A percentile compares a stretch with the other conserved stretches of the same genome.
Conservation (phyloP, 2,797 vertebrate species). For the Aulostomus chinensis region DNA sequence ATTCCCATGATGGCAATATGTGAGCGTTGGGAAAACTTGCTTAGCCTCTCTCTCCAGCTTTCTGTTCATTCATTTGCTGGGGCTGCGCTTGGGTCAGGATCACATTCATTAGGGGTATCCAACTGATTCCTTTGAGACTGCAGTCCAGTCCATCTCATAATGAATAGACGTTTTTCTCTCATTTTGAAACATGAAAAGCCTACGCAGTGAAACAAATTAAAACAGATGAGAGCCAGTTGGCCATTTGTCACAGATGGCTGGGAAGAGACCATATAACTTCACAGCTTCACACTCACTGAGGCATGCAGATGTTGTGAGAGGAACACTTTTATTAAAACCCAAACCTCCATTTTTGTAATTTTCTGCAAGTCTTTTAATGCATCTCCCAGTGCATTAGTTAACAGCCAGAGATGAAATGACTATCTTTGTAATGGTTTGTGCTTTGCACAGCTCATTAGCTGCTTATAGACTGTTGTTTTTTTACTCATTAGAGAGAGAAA, state of each 20-base stretch:
- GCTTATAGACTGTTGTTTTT: too few species aligned
- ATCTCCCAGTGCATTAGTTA: conserved; percentile 6
- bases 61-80: conserved; percentile 24
- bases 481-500: too few species aligned
- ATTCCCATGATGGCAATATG: too few species aligned
- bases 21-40: too few species aligned
- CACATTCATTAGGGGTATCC: conserved; percentile 32
- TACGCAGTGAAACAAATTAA: conserved; percentile 40
- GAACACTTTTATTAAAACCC: conserved; percentile 14
- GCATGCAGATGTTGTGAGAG: conserved; percentile 8
- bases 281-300: neutral
- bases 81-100: conserved; percentile 25
- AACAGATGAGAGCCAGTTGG: conserved; percentile 36
- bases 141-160: conserved; percentile 37
- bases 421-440: neutral
- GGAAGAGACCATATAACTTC: conserved; percentile 24
- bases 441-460: too few species aligned
- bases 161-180: conserved; percentile 12
- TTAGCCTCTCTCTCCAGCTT: too few species aligned
- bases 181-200: conserved; percentile 38
- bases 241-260: conserved; percentile 56
- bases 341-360: conserved; percentile 15
- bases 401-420: conserved; percentile 1
- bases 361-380: conserved; percentile 8
- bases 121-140: conserved; percentile 22